Base-by-base conservation (phyloP, 2,888 invertebrate species). In the Torymus aiolomorphi region DNA sequence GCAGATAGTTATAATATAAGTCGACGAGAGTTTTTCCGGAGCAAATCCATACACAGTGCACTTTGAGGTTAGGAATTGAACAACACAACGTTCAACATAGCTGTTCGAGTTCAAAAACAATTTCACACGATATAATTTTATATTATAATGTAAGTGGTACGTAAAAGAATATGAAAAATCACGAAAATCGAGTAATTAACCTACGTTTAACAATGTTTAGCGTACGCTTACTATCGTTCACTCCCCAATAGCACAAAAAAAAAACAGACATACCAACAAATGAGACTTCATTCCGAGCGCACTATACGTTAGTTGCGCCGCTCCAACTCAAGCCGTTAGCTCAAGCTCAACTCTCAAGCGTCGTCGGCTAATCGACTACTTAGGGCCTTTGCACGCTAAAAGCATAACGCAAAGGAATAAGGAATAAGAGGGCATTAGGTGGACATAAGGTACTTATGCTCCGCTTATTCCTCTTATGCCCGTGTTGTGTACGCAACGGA, bases 221-320 rank as follows among this genome's bases (percentile, higher is more conserved):
- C 5, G 69, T 63, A 74, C 72, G 66, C 72, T 24, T 51, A 24
- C 13, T 16, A 24, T 31, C 24, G 14, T 61, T n/a, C n/a, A n/a
- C n/a, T n/a, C n/a, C n/a, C n/a, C 18, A 52, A 20, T n/a, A n/a
- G n/a, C n/a, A n/a, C 52, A 31, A 3, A 4, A 69, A 52, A 62
- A 61, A 31, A 20, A n/a, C 76, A 76, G 76, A 69, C 42, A 63
- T 70, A 62, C 76, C 76, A 76, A 70, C 67, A 54, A 31, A n/a
- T n/a, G n/a, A n/a, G n/a, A n/a, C n/a, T n/a, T n/a, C n/a, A n/a
- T n/a, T n/a, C n/a, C n/a, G n/a, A n/a, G n/a, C n/a, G n/a, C n/a
- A n/a, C n/a, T n/a, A n/a, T n/a, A n/a, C n/a, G n/a, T n/a, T n/a
- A n/a, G n/a, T n/a, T n/a, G n/a, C n/a, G n/a, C n/a, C n/a, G n/a